Evolutionary conservation across 1,140 invertebrate genomes (phyloP).

Genomic region (Arctopsyche grandis): DNA sequence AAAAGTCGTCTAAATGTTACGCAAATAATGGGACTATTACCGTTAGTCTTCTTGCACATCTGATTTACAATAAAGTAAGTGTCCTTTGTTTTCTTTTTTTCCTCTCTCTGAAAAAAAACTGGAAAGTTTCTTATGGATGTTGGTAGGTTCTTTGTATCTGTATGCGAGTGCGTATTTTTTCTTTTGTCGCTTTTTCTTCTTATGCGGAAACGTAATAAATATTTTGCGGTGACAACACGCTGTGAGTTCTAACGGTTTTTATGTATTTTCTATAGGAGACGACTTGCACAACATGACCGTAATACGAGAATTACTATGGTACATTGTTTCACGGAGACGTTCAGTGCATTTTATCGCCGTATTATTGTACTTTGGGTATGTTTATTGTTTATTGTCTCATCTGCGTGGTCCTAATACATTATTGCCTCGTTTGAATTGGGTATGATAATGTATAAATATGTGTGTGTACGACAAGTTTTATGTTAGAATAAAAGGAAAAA

Average conservation of each 20-base stretch:
- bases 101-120: background rate
- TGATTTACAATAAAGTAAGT: slow-evolving; percentile 19
- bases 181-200: background rate
- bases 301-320: background rate
- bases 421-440: slow-evolving; percentile 44
- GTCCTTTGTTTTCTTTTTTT: slow-evolving; percentile 19
- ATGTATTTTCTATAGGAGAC: slow-evolving; percentile 30
- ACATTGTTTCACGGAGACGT: background rate
- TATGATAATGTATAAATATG: slow-evolving; percentile 22
- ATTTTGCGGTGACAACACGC: slow-evolving; percentile 47
- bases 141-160: background rate
- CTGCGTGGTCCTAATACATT: background rate
- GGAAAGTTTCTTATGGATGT: slow-evolving; percentile 17
- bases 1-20: background rate
- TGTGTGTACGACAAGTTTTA: background rate
- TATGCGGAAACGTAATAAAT: slow-evolving; percentile 49
- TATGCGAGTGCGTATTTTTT: slow-evolving; percentile 11
- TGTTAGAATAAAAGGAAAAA: slow-evolving; percentile 37
- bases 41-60: slow-evolving; percentile 15
- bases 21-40: slow-evolving; percentile 5
- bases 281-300: slow-evolving; percentile 32
- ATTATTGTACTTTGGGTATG: background rate
- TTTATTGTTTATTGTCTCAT: background rate
- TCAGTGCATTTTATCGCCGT: slow-evolving; percentile 8
- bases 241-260: slow-evolving; percentile 50